Conservation (phyloP, 2,888 invertebrate genomes). For the Agrotis clavis region DNA sequence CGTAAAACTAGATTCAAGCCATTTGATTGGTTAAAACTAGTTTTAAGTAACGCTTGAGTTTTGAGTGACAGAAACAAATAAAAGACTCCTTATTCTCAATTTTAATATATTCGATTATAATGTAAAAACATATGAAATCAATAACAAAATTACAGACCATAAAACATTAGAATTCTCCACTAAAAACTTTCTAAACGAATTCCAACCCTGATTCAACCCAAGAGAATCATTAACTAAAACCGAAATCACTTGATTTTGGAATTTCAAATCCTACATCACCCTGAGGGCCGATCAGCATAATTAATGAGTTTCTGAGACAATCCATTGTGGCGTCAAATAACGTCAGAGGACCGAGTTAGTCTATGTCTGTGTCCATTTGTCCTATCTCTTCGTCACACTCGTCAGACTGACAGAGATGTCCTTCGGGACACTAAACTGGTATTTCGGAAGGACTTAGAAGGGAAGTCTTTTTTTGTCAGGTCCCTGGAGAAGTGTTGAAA, state of each 20-base stretch:
- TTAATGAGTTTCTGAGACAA: constrained; percentile 57
- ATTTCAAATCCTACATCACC: constrained; percentile 41
- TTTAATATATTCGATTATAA: too few species aligned
- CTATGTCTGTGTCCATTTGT: constrained; percentile 50
- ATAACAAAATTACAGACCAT: neutral
- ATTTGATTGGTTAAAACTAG: too few species aligned
- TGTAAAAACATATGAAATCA: too few species aligned
- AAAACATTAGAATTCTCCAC: constrained; percentile 3
- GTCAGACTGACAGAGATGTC: constrained; percentile 45
- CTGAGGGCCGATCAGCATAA: constrained; percentile 56
- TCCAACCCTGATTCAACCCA: constrained; percentile 13
- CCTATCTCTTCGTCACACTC: constrained; percentile 39
- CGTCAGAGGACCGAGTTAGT: constrained; percentile 43
- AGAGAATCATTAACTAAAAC: constrained; percentile 32
- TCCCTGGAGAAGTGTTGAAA: constrained; percentile 14
- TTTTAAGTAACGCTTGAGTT: too few species aligned
- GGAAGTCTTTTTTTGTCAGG: constrained; percentile 19
- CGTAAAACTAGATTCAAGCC: too few species aligned
- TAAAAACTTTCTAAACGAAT: constrained; percentile 14
- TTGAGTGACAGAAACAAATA: too few species aligned
- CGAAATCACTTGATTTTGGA: constrained; percentile 45
- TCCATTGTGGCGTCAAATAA: constrained; percentile 43
- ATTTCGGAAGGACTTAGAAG: constrained; percentile 35
- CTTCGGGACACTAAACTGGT: constrained; percentile 37
- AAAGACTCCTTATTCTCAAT: too few species aligned